Evolutionary conservation across 2,797 vertebrate species (phyloP), one percentile per base, ranked within the genome.

Genomic region (Oreortyx pictus): DNA sequence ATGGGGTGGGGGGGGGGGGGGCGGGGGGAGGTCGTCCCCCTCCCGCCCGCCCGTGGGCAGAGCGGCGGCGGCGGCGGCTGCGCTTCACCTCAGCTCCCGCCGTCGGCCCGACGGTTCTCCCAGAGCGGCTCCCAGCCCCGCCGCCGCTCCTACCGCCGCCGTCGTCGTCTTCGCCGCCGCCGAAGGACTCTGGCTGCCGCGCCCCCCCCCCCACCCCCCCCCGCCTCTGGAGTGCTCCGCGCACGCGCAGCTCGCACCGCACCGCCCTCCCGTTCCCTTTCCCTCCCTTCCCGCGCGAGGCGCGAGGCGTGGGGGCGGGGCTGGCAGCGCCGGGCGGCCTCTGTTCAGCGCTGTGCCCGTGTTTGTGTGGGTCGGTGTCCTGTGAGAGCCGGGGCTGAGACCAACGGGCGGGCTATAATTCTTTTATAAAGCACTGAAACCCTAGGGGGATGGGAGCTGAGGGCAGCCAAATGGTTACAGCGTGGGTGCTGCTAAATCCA

Each of bases 1-100:
- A 37, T 37, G 37, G 39, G 39, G 12, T 39, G 39, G 39, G 20
- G 9, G n/a, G 9, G 19, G 8, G 31, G 64, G 86, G 78, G 64
- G 52, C 49, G 78, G 74, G 64, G 86, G 84, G 25, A 43, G 60
- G 11, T 65, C 83, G 59, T 79, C 94, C 88, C 80, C 92, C 88
- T 27, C 49, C 57, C 57, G 52, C 84, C 72, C 74, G 59, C 78
- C 35, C 37, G 56, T 62, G 29, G 43, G 57, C 50, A 25, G 46
- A n/a, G 39, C 39, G 39, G 39, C 64, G 35, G 74, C 64, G 35
- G 74, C 80, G 54, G 31, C 54, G 52, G 52, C 77, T 46, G 79
- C 80, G 29, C 67, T 64, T 60, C 50, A 41, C 81, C 93, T 92
- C 87, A 59, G 93, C 78, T 88, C 70, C 46, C 41, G 61, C 44